Percentiles rank a stretch among this genome's conserved stretches.
phyloP scores from a whole-genome alignment of 2,888 invertebrate species.

The Melanostoma mellinum region DNA sequence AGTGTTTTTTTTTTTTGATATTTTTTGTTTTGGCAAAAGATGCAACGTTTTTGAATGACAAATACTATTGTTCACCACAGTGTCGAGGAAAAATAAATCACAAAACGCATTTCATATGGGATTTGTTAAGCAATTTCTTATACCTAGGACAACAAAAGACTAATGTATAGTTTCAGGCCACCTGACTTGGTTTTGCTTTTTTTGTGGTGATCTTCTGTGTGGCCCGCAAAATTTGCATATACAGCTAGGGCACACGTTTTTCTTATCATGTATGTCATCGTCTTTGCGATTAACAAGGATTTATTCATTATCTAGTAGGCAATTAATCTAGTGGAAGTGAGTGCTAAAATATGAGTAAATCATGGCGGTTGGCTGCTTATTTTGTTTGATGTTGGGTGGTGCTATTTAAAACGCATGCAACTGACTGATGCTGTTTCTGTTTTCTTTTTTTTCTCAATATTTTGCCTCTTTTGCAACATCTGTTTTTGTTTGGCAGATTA shows the following conservation, averaged over 20 bases:
- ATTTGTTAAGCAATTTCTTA: constrained; percentile 66
- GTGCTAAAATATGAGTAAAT: constrained; percentile 70
- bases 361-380: constrained; percentile 39
- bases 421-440: constrained; percentile 28
- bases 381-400: constrained; percentile 19
- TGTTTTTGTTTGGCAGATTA: constrained; percentile 41
- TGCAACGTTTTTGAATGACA: constrained; percentile 50
- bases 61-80: constrained; percentile 59
- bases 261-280: constrained; percentile 69
- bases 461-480: constrained; percentile 48
- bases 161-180: constrained; percentile 32
- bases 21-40: constrained; percentile 50
- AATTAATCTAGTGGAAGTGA: constrained; percentile 64
- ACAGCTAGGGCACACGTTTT: constrained; percentile 9
- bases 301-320: constrained; percentile 72
- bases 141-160: constrained; percentile 8
- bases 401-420: constrained; percentile 53
- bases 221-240: constrained; percentile 6
- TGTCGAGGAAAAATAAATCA: constrained; percentile 49
- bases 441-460: background rate
- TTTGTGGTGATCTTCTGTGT: background rate
- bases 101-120: constrained; percentile 59
- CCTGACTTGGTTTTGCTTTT: constrained; percentile 24
- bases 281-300: constrained; percentile 64
- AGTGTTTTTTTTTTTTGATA: background rate